Evolutionary conservation across 2,888 invertebrate species (phyloP).

Genomic region (Stenchaetothrips biformis): DNA sequence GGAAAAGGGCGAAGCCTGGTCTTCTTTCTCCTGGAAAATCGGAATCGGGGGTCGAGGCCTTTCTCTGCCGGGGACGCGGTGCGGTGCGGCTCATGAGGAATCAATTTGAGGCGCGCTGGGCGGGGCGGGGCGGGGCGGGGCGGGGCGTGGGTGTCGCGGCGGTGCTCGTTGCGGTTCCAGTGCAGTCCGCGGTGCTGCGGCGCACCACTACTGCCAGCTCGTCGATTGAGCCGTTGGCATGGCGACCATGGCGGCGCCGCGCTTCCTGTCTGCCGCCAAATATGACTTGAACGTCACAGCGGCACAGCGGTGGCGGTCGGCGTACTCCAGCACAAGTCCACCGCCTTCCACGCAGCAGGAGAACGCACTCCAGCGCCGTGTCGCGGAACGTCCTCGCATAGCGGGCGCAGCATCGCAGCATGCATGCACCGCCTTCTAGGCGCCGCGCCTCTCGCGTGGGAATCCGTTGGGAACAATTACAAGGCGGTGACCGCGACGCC

Average conservation of each 20-base stretch:
- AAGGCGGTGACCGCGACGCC: neutral
- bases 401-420: too few species aligned
- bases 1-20: neutral
- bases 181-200: neutral
- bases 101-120: neutral
- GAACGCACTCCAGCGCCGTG: too few species aligned
- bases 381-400: too few species aligned
- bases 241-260: too few species aligned
- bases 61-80: too few species aligned
- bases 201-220: neutral
- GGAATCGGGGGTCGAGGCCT: too few species aligned
- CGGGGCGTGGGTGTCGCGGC: neutral
- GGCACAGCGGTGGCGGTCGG: too few species aligned
- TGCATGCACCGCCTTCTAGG: neutral
- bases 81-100: neutral
- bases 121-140: neutral
- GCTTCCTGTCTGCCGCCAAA: too few species aligned
- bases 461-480: conserved; percentile 5
- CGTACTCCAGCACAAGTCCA: too few species aligned
- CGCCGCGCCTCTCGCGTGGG: neutral
- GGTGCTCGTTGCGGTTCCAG: too few species aligned
- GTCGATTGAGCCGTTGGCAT: neutral
- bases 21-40: neutral
- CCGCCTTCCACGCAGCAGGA: too few species aligned
- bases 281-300: too few species aligned